Evolutionary conservation across 2,113 vertebrate genomes (phyloP).

Genomic region (Rhabdornis inornatus): DNA sequence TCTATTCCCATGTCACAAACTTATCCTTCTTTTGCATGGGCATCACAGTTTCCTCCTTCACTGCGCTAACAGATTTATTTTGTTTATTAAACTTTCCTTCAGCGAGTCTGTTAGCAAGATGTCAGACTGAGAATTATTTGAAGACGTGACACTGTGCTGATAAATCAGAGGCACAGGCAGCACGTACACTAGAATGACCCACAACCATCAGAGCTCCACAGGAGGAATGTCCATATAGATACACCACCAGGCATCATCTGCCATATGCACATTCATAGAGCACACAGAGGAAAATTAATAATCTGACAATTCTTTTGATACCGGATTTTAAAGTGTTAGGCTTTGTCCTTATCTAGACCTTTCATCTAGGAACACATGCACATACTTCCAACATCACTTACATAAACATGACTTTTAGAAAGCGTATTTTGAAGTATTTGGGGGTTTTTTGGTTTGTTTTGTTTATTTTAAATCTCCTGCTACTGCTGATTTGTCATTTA

Average conservation of each 20-base stretch:
- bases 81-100: background rate
- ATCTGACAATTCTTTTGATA: background rate
- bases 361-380: background rate
- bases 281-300: background rate
- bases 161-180: background rate
- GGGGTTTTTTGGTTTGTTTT: fast-evolving
- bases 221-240: background rate
- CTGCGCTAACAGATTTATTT: background rate
- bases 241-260: background rate
- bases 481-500: background rate
- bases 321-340: background rate
- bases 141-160: background rate
- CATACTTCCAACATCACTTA: background rate
- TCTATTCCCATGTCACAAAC: background rate
- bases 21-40: background rate
- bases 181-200: background rate
- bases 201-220: background rate
- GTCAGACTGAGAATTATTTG: background rate
- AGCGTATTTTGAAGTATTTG: background rate
- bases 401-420: background rate
- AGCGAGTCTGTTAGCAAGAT: background rate
- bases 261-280: background rate
- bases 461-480: background rate
- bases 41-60: background rate
- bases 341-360: background rate